These are phyloP conservation scores for Agelastica alni DNA, from an alignment of 2,888 invertebrate genomes.

Conservation along the genomic window DNA sequence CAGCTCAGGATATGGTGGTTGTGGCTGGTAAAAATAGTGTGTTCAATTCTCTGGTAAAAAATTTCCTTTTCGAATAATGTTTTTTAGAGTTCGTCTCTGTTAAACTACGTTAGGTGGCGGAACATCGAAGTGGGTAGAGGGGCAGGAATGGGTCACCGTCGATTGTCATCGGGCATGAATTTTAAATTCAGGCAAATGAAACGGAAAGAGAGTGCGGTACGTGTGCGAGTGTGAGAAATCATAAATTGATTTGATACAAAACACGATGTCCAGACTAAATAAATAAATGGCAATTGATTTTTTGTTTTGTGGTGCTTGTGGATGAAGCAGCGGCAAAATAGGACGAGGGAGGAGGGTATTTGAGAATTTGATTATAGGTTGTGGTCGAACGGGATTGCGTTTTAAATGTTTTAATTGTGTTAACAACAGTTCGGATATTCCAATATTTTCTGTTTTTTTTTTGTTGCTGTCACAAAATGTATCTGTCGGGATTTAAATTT, in stretches of 20 bases:
- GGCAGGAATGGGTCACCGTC: constrained; percentile 12
- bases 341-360: no score
- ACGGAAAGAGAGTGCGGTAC: constrained; percentile 17
- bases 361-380: constrained; percentile 14
- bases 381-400: not conserved
- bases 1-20: no score
- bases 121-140: constrained; percentile 1
- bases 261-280: constrained; percentile 21
- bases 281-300: constrained; percentile 24
- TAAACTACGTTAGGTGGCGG: constrained; percentile 4
- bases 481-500: no score
- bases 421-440: no score
- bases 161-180: constrained; percentile 28
- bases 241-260: constrained; percentile 26
- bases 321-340: no score
- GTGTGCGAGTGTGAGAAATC: constrained; percentile 20
- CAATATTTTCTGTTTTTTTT: not conserved
- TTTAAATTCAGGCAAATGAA: constrained; percentile 30
- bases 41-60: no score
- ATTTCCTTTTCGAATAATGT: no score
- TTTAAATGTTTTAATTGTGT: not conserved
- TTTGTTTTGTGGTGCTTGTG: constrained; percentile 15
- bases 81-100: not conserved
- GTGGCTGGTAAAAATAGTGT: no score
- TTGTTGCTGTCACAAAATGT: not conserved